Evolutionary conservation across 2,113 vertebrate genomes (phyloP).

Genomic region (Pluvianellus socialis): DNA sequence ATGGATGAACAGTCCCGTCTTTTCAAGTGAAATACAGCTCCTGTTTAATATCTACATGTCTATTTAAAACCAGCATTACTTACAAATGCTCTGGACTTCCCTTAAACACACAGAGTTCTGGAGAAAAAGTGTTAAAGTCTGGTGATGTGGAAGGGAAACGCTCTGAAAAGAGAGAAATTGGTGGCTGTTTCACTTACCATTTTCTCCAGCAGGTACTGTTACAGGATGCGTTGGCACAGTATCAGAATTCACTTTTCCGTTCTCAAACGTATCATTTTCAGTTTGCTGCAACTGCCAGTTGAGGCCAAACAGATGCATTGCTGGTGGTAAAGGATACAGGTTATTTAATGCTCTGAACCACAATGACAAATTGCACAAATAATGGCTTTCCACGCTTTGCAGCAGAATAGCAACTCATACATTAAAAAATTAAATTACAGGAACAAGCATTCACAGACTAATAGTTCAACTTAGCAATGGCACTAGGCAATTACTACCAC

Average conservation of each 20-base stretch:
- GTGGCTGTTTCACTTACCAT: constrained; percentile 77
- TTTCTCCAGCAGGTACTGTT: constrained; percentile 87
- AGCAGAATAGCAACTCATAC: background rate
- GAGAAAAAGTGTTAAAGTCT: background rate
- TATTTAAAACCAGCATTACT: background rate
- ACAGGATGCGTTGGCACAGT: constrained; percentile 86
- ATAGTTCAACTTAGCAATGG: background rate
- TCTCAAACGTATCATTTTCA: constrained; percentile 94
- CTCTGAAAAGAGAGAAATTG: background rate
- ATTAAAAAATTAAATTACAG: constrained; percentile 44
- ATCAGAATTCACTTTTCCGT: constrained; percentile 88
- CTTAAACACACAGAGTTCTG: background rate
- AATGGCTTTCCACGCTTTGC: background rate
- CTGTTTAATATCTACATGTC: background rate
- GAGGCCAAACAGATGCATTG: constrained; percentile 97
- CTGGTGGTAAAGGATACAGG: constrained; percentile 77
- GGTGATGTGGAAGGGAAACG: background rate
- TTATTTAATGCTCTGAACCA: constrained; percentile 36
- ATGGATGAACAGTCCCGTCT: background rate
- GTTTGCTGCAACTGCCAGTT: constrained; percentile 97
- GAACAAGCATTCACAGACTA: constrained; percentile 13
- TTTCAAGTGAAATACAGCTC: background rate
- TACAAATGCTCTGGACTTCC: background rate
- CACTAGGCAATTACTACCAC: constrained; percentile 28
- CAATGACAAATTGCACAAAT: background rate